phyloP scores from a whole-genome alignment of 2,113 vertebrate genomes.

The Dromiciops gliroides region DNA sequence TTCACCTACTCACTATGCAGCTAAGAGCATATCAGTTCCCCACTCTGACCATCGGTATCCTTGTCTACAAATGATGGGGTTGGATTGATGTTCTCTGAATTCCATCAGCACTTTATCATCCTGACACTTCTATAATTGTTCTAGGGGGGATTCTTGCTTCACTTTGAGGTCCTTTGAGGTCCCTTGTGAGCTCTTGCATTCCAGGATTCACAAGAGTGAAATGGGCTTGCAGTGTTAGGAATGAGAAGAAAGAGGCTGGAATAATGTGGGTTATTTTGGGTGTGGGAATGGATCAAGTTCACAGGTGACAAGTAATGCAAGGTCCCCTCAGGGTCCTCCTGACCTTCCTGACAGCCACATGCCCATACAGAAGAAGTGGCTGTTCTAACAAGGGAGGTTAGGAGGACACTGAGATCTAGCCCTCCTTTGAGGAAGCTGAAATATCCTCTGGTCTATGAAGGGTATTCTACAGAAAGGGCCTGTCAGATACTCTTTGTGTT shows the following conservation, averaged over 20 bases:
- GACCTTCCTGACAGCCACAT: neutral
- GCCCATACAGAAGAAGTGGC: neutral
- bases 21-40: neutral
- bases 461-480: constrained; percentile 37
- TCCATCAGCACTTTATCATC: neutral
- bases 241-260: neutral
- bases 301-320: neutral
- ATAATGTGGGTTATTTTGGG: neutral
- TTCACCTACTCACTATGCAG: neutral
- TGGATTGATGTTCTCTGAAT: neutral
- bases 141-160: neutral
- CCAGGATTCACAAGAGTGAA: neutral
- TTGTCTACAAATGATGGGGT: neutral
- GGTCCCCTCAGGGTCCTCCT: neutral
- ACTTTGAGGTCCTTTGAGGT: neutral
- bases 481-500: constrained; percentile 62
- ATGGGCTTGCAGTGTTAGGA: neutral
- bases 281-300: neutral
- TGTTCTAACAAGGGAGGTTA: neutral
- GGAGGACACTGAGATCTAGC: neutral
- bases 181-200: neutral
- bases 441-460: neutral
- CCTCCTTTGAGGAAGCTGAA: neutral
- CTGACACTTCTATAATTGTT: neutral
- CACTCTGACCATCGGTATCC: neutral